Percentiles rank a stretch among this genome's conserved stretches.
These are phyloP conservation scores for Bombus soroeensis DNA, from an alignment of 1,140 invertebrate genomes.

Conservation along the genomic window DNA sequence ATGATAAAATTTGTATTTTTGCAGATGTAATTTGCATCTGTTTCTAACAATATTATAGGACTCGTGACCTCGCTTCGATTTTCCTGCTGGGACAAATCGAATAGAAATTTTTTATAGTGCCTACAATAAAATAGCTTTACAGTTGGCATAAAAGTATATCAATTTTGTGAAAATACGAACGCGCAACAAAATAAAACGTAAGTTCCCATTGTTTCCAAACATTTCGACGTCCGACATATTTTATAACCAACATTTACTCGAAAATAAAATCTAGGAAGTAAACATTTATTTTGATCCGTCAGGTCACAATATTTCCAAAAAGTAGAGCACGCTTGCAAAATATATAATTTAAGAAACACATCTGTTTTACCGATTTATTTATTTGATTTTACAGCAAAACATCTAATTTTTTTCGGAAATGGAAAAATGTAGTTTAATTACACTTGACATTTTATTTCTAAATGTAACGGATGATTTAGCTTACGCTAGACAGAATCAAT, in stretches of 20 bases:
- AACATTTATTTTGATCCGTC: not conserved
- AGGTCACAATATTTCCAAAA: not conserved
- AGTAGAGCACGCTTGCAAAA: not conserved
- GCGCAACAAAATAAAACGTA: constrained; percentile 1
- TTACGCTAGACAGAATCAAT: too few relatives aligned
- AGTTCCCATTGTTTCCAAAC: not conserved
- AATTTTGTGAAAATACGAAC: constrained; percentile 9
- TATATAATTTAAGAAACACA: not conserved
- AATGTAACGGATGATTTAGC: too few relatives aligned
- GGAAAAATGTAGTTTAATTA: too few relatives aligned
- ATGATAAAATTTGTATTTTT: too few relatives aligned
- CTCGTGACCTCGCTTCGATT: not conserved
- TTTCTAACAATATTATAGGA: too few relatives aligned
- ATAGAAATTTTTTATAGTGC: not conserved
- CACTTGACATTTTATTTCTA: too few relatives aligned
- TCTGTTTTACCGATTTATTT: not conserved
- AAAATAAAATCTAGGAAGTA: constrained; percentile 13
- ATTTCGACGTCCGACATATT: not conserved
- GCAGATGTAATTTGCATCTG: too few relatives aligned
- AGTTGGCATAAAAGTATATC: constrained; percentile 18
- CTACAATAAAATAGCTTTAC: constrained; percentile 12
- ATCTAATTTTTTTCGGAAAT: too few relatives aligned
- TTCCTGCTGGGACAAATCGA: not conserved
- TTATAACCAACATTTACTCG: not conserved
- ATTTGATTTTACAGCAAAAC: too few relatives aligned